A percentile compares a stretch with the other conserved stretches of the same genome.
These are phyloP conservation scores for Drosophila eohydei DNA, from an alignment of 2,888 invertebrate species.

Conservation along the genomic window DNA sequence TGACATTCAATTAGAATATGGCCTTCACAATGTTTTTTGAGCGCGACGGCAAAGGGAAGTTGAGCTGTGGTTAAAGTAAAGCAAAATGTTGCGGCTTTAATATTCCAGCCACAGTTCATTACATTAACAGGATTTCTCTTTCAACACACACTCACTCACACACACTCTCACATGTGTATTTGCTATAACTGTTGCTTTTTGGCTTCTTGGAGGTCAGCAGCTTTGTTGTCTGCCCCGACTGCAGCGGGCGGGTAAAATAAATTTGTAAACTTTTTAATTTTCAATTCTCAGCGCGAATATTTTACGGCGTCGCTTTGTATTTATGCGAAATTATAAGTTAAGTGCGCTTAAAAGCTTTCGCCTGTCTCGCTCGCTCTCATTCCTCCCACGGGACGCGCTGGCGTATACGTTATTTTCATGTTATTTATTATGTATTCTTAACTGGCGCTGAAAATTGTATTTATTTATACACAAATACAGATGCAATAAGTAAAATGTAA, in stretches of 20 bases:
- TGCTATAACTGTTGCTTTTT: constrained; percentile 3
- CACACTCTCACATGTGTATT: background rate
- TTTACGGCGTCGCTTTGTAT: constrained; percentile 28
- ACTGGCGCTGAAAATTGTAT: constrained; percentile 63
- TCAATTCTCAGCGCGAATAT: constrained; percentile 62
- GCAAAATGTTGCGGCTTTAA: constrained; percentile 38
- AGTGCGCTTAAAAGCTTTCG: constrained; percentile 81
- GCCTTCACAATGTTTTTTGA: constrained; percentile 1
- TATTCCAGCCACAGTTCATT: constrained; percentile 47
- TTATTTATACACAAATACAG: constrained; percentile 70
- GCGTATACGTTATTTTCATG: constrained; percentile 67
- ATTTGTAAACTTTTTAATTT: constrained; percentile 77
- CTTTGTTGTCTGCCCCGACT: constrained; percentile 21
- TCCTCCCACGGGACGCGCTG: constrained; percentile 8
- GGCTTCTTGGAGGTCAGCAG: constrained; percentile 41
- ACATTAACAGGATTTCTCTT: constrained; percentile 39
- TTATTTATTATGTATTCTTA: constrained; percentile 61
- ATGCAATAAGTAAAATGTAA: constrained; percentile 64
- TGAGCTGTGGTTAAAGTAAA: constrained; percentile 14
- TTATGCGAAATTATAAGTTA: constrained; percentile 70
- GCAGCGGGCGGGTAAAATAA: constrained; percentile 30
- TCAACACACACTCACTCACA: background rate
- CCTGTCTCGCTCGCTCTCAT: constrained; percentile 22
- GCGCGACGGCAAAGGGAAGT: background rate
- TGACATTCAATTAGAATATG: constrained; percentile 23